These are phyloP conservation scores for Mycetomoellerius zeteki DNA, from an alignment of 1,140 invertebrate species.

Conservation along the genomic window DNA sequence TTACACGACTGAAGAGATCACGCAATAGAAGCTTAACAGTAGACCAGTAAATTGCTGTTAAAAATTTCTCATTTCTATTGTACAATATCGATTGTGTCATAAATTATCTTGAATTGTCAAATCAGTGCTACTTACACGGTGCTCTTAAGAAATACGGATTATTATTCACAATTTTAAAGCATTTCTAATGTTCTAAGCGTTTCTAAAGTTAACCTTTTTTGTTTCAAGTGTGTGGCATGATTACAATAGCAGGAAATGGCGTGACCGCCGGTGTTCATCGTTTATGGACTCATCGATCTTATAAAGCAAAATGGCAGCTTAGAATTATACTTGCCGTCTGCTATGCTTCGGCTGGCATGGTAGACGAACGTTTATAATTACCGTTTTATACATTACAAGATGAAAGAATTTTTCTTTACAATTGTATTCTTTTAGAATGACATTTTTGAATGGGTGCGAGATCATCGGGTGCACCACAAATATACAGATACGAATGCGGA, in stretches of 20 bases:
- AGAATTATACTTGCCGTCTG: constrained; percentile 90
- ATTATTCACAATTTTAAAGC: too few relatives aligned
- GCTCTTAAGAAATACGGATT: too few relatives aligned
- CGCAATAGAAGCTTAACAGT: neutral
- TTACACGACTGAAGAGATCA: neutral
- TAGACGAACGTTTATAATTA: constrained; percentile 78
- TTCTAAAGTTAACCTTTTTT: neutral
- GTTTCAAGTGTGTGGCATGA: constrained; percentile 83
- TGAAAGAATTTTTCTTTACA: neutral
- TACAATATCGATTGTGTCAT: neutral
- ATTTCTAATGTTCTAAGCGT: neutral
- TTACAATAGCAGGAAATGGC: constrained; percentile 88
- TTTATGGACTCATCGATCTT: constrained; percentile 94
- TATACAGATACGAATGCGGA: constrained; percentile 96
- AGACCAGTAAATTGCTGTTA: neutral
- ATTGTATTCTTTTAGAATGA: constrained; percentile 86
- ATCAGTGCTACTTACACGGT: too few relatives aligned
- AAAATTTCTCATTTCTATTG: neutral
- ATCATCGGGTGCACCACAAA: constrained; percentile 97
- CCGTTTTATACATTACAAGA: neutral
- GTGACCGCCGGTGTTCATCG: constrained; percentile 95
- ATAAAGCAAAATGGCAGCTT: constrained; percentile 93
- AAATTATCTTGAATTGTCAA: too few relatives aligned
- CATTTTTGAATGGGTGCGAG: constrained; percentile 91
- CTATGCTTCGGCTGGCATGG: constrained; percentile 92